Evolutionary conservation across 2,113 vertebrate genomes (phyloP).

Genomic region (Spheniscus mendiculus): DNA sequence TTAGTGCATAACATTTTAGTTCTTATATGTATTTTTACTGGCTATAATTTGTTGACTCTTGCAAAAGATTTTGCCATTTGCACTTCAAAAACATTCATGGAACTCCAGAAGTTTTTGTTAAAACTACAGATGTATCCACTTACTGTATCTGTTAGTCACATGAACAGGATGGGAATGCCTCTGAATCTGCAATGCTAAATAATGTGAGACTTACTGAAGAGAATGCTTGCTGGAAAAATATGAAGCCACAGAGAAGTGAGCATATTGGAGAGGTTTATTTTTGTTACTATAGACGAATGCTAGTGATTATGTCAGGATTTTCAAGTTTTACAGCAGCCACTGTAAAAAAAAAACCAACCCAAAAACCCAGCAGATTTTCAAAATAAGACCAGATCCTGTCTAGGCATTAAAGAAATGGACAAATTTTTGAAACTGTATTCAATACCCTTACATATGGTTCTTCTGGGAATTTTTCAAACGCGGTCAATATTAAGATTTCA

Average conservation of each 20-base stretch:
- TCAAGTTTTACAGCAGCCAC: neutral
- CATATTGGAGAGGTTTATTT: slow-evolving; percentile 13
- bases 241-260: neutral
- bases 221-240: neutral
- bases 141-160: neutral
- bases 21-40: neutral
- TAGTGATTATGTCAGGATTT: neutral
- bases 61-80: neutral
- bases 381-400: neutral
- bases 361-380: neutral
- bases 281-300: neutral
- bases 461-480: neutral
- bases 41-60: neutral
- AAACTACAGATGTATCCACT: slow-evolving; percentile 14
- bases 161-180: slow-evolving; percentile 6
- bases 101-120: neutral
- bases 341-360: neutral
- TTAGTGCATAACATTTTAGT: neutral
- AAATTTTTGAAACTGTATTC: neutral
- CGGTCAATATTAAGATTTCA: neutral
- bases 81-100: neutral
- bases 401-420: neutral
- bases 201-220: neutral
- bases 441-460: neutral
- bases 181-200: slow-evolving; percentile 15